Evolutionary conservation across 2,113 vertebrate genomes (phyloP).

Genomic region (Brachyhypopomus gauderio): DNA sequence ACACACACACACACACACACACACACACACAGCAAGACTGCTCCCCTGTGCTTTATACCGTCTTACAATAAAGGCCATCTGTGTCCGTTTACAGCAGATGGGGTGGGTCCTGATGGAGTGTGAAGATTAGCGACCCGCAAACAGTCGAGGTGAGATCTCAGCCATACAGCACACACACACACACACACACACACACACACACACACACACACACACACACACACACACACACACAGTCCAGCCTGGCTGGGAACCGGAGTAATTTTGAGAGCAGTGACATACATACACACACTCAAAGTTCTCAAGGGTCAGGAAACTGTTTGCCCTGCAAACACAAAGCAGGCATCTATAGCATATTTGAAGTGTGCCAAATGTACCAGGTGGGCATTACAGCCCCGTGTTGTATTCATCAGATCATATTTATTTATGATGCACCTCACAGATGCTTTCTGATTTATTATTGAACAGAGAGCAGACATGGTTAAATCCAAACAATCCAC

Average conservation of each 20-base stretch:
- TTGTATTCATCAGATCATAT: not conserved
- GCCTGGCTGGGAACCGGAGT: not conserved
- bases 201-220: not conserved
- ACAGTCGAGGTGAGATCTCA: slow-evolving; percentile 36
- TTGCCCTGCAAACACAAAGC: not conserved
- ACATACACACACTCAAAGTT: slow-evolving; percentile 1
- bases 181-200: slow-evolving; percentile 25
- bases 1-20: slow-evolving; percentile 22
- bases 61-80: slow-evolving; percentile 71
- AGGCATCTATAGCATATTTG: not conserved
- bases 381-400: not conserved
- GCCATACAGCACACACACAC: not conserved
- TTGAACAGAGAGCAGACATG: not conserved
- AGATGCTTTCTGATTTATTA: not conserved
- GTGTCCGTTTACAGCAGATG: slow-evolving; percentile 71
- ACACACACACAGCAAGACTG: slow-evolving; percentile 25
- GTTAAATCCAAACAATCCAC: not conserved
- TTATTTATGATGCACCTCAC: not conserved
- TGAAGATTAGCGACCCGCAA: slow-evolving; percentile 57
- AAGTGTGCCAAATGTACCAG: not conserved
- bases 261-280: slow-evolving; percentile 3
- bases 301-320: not conserved
- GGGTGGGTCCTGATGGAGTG: slow-evolving; percentile 50
- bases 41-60: slow-evolving; percentile 58
- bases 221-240: slow-evolving; percentile 26